Conservation (phyloP, 2,888 invertebrate species). For the Papilio elwesi region DNA sequence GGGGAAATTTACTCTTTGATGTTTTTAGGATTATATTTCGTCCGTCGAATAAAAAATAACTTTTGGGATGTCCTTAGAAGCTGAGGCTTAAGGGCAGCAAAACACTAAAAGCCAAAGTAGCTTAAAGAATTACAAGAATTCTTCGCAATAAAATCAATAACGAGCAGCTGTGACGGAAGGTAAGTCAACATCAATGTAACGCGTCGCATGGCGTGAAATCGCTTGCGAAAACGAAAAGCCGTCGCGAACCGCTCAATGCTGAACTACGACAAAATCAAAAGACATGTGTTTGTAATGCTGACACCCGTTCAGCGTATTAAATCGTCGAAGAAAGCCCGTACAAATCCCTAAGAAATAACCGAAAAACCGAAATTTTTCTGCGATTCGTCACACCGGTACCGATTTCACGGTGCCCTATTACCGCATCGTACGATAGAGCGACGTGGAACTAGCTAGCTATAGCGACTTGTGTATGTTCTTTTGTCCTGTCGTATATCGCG, state of each 20-base stretch:
- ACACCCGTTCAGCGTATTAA: slow-evolving; percentile 80
- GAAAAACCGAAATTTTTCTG: slow-evolving; percentile 85
- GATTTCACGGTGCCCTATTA: slow-evolving; percentile 81
- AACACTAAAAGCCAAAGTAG: neutral
- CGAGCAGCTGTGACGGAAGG: slow-evolving; percentile 83
- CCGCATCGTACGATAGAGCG: slow-evolving; percentile 58
- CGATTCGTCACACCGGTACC: slow-evolving; percentile 75
- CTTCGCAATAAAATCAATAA: slow-evolving; percentile 57
- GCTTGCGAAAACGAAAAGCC: slow-evolving; percentile 79
- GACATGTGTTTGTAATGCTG: slow-evolving; percentile 81
- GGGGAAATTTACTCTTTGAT: neutral
- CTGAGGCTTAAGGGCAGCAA: neutral
- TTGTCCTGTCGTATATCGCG: slow-evolving; percentile 63
- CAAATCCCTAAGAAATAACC: slow-evolving; percentile 84
- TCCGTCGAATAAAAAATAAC: neutral
- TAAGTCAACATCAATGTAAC: slow-evolving; percentile 84
- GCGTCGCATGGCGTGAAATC: slow-evolving; percentile 78
- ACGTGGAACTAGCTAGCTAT: slow-evolving; percentile 44
- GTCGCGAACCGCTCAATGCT: slow-evolving; percentile 68
- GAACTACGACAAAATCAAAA: slow-evolving; percentile 71
- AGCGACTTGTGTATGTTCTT: slow-evolving; percentile 55
- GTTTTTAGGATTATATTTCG: neutral
- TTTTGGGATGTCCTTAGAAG: neutral
- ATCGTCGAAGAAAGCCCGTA: slow-evolving; percentile 83
- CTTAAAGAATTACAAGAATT: neutral